These are phyloP conservation scores for Hydra vulgaris DNA, from an alignment of 30 jellyfish, hydroid and myxozoan species.

Conservation along the genomic window DNA sequence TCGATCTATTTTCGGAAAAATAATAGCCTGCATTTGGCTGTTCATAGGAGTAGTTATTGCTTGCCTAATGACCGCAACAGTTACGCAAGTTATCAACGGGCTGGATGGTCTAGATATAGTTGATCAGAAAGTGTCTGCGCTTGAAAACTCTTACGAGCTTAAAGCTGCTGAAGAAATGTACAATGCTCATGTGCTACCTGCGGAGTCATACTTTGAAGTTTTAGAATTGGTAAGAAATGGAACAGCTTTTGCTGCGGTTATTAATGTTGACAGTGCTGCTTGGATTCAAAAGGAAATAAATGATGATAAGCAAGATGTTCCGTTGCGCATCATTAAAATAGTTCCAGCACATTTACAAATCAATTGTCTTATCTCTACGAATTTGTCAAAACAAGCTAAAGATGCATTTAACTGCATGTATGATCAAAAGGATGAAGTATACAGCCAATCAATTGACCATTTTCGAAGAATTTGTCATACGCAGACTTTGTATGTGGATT, in stretches of 20 bases:
- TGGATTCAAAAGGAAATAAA: no score
- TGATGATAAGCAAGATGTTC: slow-evolving; percentile 4
- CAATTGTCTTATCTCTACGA: not conserved
- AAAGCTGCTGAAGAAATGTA: slow-evolving; percentile 6
- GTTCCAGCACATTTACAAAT: slow-evolving; percentile 15
- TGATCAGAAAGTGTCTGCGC: slow-evolving; percentile 7
- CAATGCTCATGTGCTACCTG: slow-evolving; percentile 15
- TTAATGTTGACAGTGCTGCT: no score
- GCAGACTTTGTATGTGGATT: no score
- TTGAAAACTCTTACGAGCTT: slow-evolving; percentile 11
- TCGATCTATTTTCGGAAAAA: no score
- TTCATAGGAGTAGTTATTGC: slow-evolving; percentile 21
- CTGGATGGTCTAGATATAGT: slow-evolving; percentile 10
- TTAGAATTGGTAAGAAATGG: no score
- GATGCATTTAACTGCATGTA: not conserved
- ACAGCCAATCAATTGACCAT: not conserved
- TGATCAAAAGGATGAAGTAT: slow-evolving; percentile 1
- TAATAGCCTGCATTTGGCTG: slow-evolving; percentile 14
- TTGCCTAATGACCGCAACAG: slow-evolving; percentile 28
- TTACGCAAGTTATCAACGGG: slow-evolving; percentile 19
- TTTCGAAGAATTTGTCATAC: slow-evolving; percentile 5
- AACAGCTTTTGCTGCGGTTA: no score
- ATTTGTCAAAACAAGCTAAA: not conserved
- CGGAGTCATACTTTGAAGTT: slow-evolving; percentile 14
- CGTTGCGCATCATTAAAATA: slow-evolving; percentile 12